A percentile compares a stretch with the other conserved stretches of the same genome.
These are phyloP conservation scores for Brachionus sp. DNA, from an alignment of 1,140 invertebrate species.

Conservation along the genomic window DNA sequence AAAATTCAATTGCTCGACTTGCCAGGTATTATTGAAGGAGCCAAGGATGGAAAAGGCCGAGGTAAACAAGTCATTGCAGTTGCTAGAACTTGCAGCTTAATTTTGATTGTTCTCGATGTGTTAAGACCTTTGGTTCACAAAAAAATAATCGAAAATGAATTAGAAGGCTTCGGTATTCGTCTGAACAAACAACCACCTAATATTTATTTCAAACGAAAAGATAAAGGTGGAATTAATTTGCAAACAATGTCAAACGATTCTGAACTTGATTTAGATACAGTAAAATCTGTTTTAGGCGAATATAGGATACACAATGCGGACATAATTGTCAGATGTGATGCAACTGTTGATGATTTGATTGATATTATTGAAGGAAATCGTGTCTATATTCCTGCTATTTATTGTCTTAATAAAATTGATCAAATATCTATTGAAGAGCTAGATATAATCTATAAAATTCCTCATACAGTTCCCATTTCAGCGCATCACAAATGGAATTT, in stretches of 20 bases:
- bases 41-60: conserved; percentile 97
- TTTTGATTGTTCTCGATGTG: conserved; percentile 96
- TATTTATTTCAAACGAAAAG: conserved; percentile 91
- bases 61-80: conserved; percentile 99
- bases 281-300: conserved; percentile 91
- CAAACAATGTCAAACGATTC: conserved; percentile 80
- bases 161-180: conserved; percentile 96
- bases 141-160: conserved; percentile 88
- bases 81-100: conserved; percentile 91
- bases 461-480: conserved; percentile 97
- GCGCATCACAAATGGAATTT: conserved; percentile 99
- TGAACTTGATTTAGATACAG: conserved; percentile 88
- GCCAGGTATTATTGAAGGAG: conserved; percentile 99
- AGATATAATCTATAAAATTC: conserved; percentile 98
- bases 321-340: conserved; percentile 71
- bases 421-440: conserved; percentile 73
- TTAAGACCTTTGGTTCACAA: conserved; percentile 95
- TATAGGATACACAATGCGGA: conserved; percentile 98
- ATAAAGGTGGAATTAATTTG: conserved; percentile 93
- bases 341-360: conserved; percentile 93
- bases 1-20: conserved; percentile 98
- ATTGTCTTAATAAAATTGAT: conserved; percentile 96
- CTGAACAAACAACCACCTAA: conserved; percentile 95
- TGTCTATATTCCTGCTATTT: conserved; percentile 95
- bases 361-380: conserved; percentile 98